Base-by-base conservation (phyloP, 2,113 vertebrate genomes). In the Alexandromys fortis region DNA sequence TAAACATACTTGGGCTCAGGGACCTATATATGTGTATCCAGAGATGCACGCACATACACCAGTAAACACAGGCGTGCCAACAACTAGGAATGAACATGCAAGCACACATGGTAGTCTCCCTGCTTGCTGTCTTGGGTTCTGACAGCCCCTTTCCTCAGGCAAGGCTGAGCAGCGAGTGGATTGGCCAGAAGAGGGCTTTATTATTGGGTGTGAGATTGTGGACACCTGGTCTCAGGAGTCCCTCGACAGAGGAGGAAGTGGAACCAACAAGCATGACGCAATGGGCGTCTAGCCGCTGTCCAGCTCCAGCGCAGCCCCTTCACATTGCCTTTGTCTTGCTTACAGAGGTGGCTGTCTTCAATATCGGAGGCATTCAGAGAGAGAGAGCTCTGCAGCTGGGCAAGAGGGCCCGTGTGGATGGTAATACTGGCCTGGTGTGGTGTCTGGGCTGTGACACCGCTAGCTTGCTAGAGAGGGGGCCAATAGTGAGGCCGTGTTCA, bases 401-500 rank as follows among this genome's bases (percentile, higher is more conserved):
- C 30, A 67, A 35, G 45, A 42, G 0, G 47, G 35, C 45, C 1
- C 0, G 0, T 3, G 30, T 30, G 33, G 28, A 21, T 13, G 75
- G 65, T 35, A 49, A 12, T 9, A 8, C 76, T 38, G 10, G 52
- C 28, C 77, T 30, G 0, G 33, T 14, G 0, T 2, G 28, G 45
- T 17, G 13, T 89, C 73, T 12, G 55, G 4, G 65, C 17, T 49
- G 22, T 19, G 10, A n/a, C 28, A 38, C 49, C 7, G 42, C 67
- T 8, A 24, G 21, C 6, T 24, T 49, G 52, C 35, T 9, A 6
- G 1, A 4, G 21, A 63, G 63, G 47, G 38, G 22, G 92, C 61
- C 4, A 47, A 26, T 2, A 7, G 24, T 7, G 49, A 16, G 30
- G 28, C 1, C 7, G 0, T 0, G 2, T 0, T 1, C 0, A 0